phyloP scores from a whole-genome alignment of 1,140 invertebrate genomes.

The Meteorus sp. region DNA sequence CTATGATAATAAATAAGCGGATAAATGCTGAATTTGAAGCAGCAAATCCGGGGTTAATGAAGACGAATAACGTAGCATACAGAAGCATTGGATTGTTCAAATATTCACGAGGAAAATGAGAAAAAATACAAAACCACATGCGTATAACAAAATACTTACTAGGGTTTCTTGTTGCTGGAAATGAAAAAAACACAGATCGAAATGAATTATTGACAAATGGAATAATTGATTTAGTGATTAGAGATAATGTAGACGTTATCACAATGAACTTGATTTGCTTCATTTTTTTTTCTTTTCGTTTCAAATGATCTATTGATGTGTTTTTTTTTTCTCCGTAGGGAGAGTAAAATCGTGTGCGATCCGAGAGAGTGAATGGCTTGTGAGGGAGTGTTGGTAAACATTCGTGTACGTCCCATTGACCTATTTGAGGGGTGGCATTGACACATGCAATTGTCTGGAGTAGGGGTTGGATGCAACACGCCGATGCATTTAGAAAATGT shows the following conservation, averaged over 20 bases:
- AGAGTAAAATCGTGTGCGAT: not conserved
- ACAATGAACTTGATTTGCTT: slow-evolving; percentile 5
- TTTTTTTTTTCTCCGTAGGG: not conserved
- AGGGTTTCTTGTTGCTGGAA: slow-evolving; percentile 74
- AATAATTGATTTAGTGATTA: slow-evolving; percentile 7
- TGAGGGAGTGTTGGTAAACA: slow-evolving; percentile 1
- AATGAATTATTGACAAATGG: slow-evolving; percentile 30
- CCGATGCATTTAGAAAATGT: slow-evolving; percentile 43
- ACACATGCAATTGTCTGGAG: slow-evolving; percentile 44
- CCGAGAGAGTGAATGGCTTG: not conserved
- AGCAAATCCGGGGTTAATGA: not conserved
- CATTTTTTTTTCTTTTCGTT: no score
- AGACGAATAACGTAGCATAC: not conserved
- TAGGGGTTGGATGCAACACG: slow-evolving; percentile 35
- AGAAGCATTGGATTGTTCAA: not conserved
- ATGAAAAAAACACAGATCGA: slow-evolving; percentile 56
- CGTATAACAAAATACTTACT: slow-evolving; percentile 64
- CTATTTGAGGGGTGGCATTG: slow-evolving; percentile 36
- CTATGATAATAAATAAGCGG: slow-evolving; percentile 7
- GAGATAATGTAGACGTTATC: no score
- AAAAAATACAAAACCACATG: slow-evolving; percentile 27
- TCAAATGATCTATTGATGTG: not conserved
- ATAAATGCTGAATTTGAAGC: not conserved
- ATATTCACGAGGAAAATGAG: not conserved
- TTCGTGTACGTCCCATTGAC: slow-evolving; percentile 29